Evolutionary conservation across 2,888 invertebrate species (phyloP), one percentile per base, ranked within the genome.

Genomic region (Sarcophaga caerulescens): DNA sequence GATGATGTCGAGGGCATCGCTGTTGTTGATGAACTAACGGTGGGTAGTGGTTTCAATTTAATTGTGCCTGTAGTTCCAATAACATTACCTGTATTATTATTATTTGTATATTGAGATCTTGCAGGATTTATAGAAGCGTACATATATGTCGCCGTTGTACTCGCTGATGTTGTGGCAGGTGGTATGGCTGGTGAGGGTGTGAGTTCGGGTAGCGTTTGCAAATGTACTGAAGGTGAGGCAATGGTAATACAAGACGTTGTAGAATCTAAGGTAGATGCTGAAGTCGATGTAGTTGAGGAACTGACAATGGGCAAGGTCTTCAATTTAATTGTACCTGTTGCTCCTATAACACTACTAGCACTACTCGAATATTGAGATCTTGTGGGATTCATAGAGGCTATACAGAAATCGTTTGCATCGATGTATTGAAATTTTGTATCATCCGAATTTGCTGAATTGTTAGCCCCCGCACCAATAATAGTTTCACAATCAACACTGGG

Each of bases 321-420:
- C 5, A 91, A 89, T 88, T 91, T 91, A 25, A 88, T 70, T 77
- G 87, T n/a, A 79, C 86, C 12, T 62, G 85, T 77, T 19, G 80
- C 79, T 23, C 77, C 80, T 35, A 84, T 83, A 35, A 84, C 85
- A 81, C 83, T 85, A 21, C 83, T 87, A 6, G 85, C 82, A 66
- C 87, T 88, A 62, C 87, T 85, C 2, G 87, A 85, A 44, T 86
- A 86, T 73, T 85, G 86, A n/a, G 86, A 86, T 68, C 84, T 84
- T 59, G 83, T 80, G 45, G 84, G 81, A 69, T 85, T 86, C 68
- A 88, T 88, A 1, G 91, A 89, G 68, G 89, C 90, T 86, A 92
- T 92, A 87, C 92, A 92, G 78, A 92, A 92, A 21, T 90, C 92
- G 59, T 90, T 90, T 21, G 90, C 84, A 85, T 92, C 90, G 21